Base-by-base conservation (phyloP, 1,140 invertebrate genomes). In the Anoplophora glabripennis region DNA sequence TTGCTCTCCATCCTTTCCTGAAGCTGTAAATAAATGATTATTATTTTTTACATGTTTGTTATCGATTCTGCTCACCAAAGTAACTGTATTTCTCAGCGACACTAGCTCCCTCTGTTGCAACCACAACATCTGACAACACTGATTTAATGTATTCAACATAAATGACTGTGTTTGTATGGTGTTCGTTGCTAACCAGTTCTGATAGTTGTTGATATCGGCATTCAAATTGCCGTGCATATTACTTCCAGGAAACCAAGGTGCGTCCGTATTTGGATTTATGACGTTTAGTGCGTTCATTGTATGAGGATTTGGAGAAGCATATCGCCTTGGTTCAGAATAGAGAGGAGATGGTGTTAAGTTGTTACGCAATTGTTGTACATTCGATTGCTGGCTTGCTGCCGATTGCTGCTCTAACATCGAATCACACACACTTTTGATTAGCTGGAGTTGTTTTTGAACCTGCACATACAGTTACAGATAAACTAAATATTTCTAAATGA, bases 51-150 rank as follows among this genome's bases (percentile, higher is more conserved):
- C 11, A 17, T 14, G n/a, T 17, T 49, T 49, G 10, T n/a, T 15
- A 18, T 11, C 17, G 17, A 7, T 11, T 47, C 12, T n/a, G 46
- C 68, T 63, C 67, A 77, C 75, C 60, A 67, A 51, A 18, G 65
- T 59, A 1, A 79, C 63, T 15, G 61, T 71, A 14, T 65, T 70
- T 12, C 74, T 67, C 15, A 80, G 57, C 7, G 68, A 47, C 1
- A 69, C 66, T n/a, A 80, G 54, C 60, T 79, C 78, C 18, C 74
- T 62, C 58, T 80, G 78, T 58, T 80, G 78, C 46, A 77, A 49
- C 74, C 77, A 79, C 11, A 80, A 53, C 67, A 79, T 71, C 63
- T 80, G 77, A 62, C 77, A 79, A 64, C 79, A 80, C 48, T 80
- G 78, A 59, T 75, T 79, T 14, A 80, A 56, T 5, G 76, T 75